These are phyloP conservation scores for Drosophila simulans DNA, from an alignment of 1,140 invertebrate species.

Conservation along the genomic window DNA sequence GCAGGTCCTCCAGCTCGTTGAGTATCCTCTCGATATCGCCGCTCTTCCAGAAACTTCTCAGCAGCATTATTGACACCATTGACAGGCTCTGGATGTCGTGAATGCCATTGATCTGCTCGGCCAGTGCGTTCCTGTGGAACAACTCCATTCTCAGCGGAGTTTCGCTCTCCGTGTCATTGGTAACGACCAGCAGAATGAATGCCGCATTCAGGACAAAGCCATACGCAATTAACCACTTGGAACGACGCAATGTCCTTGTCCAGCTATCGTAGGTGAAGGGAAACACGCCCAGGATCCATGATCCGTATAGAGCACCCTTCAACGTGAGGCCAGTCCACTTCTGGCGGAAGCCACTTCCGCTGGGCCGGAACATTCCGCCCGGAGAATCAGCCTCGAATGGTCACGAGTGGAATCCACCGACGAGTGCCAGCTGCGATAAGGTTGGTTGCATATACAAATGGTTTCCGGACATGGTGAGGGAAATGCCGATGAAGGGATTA, in stretches of 20 bases:
- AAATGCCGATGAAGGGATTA: slow-evolving; percentile 41
- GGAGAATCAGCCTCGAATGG: slow-evolving; percentile 5
- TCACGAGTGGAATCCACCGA: background rate
- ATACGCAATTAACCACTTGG: slow-evolving; percentile 42
- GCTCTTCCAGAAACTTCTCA: slow-evolving; percentile 38
- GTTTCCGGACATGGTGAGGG: slow-evolving; percentile 16
- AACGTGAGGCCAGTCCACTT: slow-evolving; percentile 32
- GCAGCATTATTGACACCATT: slow-evolving; percentile 9
- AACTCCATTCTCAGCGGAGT: slow-evolving; percentile 8
- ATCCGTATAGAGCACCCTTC: slow-evolving; percentile 19
- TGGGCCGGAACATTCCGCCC: slow-evolving; percentile 8
- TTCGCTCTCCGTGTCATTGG: slow-evolving; percentile 20
- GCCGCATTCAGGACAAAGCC: slow-evolving; percentile 26
- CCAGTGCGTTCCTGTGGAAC: slow-evolving; percentile 36
- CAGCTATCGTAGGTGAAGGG: slow-evolving; percentile 30
- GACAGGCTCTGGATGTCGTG: slow-evolving; percentile 6
- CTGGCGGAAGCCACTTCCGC: slow-evolving; percentile 20
- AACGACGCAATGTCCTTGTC: slow-evolving; percentile 19
- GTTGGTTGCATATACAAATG: slow-evolving; percentile 19
- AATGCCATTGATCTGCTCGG: slow-evolving; percentile 16
- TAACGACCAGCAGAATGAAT: background rate
- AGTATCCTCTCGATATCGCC: slow-evolving; percentile 9
- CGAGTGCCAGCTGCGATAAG: slow-evolving; percentile 35
- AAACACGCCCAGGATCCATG: slow-evolving; percentile 32
- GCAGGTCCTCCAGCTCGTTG: slow-evolving; percentile 32